Evolutionary conservation across 1,140 invertebrate genomes (phyloP).

Genomic region (Leptinotarsa texana): DNA sequence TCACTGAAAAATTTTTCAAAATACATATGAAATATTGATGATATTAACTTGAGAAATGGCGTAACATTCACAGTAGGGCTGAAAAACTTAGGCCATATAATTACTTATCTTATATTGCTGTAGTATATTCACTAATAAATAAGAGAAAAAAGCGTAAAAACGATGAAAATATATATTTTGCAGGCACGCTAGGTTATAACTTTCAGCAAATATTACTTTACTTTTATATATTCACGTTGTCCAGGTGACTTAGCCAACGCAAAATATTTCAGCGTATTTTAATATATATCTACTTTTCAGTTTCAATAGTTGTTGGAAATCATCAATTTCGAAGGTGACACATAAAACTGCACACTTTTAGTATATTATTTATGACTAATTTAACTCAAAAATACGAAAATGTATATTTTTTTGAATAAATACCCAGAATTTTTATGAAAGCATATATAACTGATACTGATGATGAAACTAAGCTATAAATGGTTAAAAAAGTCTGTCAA

Average conservation of each 20-base stretch:
- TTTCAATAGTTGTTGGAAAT: background rate
- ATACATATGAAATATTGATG: background rate
- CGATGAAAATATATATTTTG: constrained; percentile 15
- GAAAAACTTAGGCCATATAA: background rate
- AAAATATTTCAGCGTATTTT: constrained; percentile 17
- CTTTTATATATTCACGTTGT: constrained; percentile 19
- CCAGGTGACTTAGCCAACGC: constrained; percentile 13
- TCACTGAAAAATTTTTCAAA: too few species aligned
- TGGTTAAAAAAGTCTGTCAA: too few species aligned
- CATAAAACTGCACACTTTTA: background rate
- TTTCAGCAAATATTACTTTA: constrained; percentile 23
- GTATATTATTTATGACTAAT: too few species aligned
- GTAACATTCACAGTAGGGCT: background rate
- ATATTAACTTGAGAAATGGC: background rate
- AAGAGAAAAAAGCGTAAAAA: constrained; percentile 15
- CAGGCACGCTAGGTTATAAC: constrained; percentile 22
- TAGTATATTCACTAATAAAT: constrained; percentile 1
- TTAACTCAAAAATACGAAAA: too few species aligned
- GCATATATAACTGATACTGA: too few species aligned
- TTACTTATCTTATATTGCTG: background rate
- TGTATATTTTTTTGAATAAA: too few species aligned
- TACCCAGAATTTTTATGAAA: too few species aligned
- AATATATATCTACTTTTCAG: constrained; percentile 3
- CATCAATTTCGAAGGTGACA: background rate
- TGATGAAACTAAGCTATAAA: too few species aligned